phyloP scores from a whole-genome alignment of 2,888 invertebrate genomes.

The Hedychridium roseum region DNA sequence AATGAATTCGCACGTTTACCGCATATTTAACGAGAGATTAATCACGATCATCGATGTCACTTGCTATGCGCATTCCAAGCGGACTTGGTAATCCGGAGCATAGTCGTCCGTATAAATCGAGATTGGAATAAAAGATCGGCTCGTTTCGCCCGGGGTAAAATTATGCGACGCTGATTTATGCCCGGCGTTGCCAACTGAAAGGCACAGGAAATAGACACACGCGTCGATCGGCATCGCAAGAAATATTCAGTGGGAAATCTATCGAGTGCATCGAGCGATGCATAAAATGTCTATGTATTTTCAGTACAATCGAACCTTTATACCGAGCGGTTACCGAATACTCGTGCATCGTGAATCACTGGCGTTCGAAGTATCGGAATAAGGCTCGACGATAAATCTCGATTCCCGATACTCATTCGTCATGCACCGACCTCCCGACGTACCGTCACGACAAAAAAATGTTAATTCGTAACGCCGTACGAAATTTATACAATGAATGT shows the following conservation, averaged over 20 bases:
- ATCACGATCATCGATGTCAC: constrained; percentile 12
- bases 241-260: too few relatives aligned
- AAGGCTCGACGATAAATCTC: constrained; percentile 25
- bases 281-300: too few relatives aligned
- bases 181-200: too few relatives aligned
- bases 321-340: constrained; percentile 3
- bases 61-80: constrained; percentile 21
- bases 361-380: constrained; percentile 17
- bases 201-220: too few relatives aligned
- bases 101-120: constrained; percentile 10
- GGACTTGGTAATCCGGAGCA: constrained; percentile 17
- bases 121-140: constrained; percentile 13
- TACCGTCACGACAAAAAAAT: constrained; percentile 2
- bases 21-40: constrained; percentile 26
- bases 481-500: too few relatives aligned
- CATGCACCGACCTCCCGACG: constrained; percentile 6
- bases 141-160: too few relatives aligned
- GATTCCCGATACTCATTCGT: too few relatives aligned
- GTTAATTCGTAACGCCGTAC: too few relatives aligned
- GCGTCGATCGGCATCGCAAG: too few relatives aligned
- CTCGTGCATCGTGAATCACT: constrained; percentile 21
- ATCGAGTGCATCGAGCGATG: too few relatives aligned
- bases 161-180: too few relatives aligned
- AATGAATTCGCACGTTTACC: constrained; percentile 6
- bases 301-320: too few relatives aligned